Conservation (phyloP, 2,113 vertebrate species). For the Acanthochromis polyacanthus region DNA sequence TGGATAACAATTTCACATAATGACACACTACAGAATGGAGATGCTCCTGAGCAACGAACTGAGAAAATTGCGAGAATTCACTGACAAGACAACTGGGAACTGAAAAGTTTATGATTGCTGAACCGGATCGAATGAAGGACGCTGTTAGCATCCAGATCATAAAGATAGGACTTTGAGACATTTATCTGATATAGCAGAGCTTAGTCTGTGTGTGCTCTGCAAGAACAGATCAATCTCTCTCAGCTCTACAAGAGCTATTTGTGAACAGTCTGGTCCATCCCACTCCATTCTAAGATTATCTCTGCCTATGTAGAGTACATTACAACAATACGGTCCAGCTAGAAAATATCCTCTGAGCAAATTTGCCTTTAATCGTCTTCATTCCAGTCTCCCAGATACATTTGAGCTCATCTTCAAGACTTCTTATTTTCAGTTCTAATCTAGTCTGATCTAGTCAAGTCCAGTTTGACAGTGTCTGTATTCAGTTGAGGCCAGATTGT, state of each 20-base stretch:
- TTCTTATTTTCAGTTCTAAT: constrained; percentile 18
- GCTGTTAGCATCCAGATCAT: constrained; percentile 18
- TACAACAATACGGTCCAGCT: not conserved
- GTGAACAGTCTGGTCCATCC: constrained; percentile 40
- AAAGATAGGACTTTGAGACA: constrained; percentile 30
- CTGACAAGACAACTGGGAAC: constrained; percentile 34
- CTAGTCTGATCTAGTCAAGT: constrained; percentile 43
- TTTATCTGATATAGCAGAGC: constrained; percentile 48
- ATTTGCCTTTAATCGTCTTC: constrained; percentile 23
- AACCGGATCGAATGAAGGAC: constrained; percentile 31
- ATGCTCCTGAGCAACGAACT: constrained; percentile 9
- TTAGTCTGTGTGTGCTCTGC: constrained; percentile 42
- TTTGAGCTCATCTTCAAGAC: constrained; percentile 5
- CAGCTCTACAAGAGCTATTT: constrained; percentile 50
- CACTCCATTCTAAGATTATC: constrained; percentile 41
- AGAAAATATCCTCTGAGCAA: constrained; percentile 14
- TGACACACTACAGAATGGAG: constrained; percentile 10
- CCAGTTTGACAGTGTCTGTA: constrained; percentile 37
- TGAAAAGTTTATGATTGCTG: constrained; percentile 24
- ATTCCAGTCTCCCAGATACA: not conserved
- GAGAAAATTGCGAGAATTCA: constrained; percentile 42
- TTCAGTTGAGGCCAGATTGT: constrained; percentile 46
- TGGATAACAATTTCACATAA: constrained; percentile 47
- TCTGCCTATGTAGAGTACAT: constrained; percentile 33
- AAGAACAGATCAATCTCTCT: constrained; percentile 55